Evolutionary conservation across 2,888 invertebrate species (phyloP), one percentile per base, ranked within the genome.

Genomic region (Tortrix viridana): DNA sequence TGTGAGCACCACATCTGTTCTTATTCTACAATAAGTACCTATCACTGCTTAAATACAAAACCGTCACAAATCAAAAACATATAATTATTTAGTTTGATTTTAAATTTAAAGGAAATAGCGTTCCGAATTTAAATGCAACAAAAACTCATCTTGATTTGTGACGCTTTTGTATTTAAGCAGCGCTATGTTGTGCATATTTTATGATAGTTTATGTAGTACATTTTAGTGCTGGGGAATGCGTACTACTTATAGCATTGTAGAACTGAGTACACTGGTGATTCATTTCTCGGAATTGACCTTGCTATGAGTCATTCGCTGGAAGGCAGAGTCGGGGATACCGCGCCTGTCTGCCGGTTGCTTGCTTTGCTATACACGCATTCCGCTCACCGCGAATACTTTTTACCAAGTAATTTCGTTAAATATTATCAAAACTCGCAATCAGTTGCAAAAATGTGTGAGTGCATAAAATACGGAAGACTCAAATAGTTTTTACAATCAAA

Each of bases 281-380:
- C 92, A 92, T 91, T 91, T 91, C 91, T 92, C 92, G 90, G 92
- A 92, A 92, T 92, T 92, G 92, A 92, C 92, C 92, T 92, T 92
- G 92, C 91, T 86, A 92, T 92, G 92, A 92, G 92, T 92, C 92
- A 92, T 90, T 92, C 92, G 90, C 77, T 89, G 88, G 89, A 88
- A 90, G 90, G 91, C 92, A 92, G 90, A 91, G 91, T 90, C 83
- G 92, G 92, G 92, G 92, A 92, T 92, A 92, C 92, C 92, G 92
- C 91, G 90, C 90, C 87, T 90, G 91, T 89, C 90, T 89, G 89
- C 88, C 90, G 91, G 91, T 82, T 83, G 89, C 84, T 85, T 80
- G 83, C 82, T 87, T 60, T 57, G 59, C 60, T 65, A 61, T 67
- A 86, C 85, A 83, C 86, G 82, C 85, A 84, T 84, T 85, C 85